Evolutionary conservation across 2,888 invertebrate species (phyloP), one percentile per base, ranked within the genome.

Genomic region (Morpho achilles): DNA sequence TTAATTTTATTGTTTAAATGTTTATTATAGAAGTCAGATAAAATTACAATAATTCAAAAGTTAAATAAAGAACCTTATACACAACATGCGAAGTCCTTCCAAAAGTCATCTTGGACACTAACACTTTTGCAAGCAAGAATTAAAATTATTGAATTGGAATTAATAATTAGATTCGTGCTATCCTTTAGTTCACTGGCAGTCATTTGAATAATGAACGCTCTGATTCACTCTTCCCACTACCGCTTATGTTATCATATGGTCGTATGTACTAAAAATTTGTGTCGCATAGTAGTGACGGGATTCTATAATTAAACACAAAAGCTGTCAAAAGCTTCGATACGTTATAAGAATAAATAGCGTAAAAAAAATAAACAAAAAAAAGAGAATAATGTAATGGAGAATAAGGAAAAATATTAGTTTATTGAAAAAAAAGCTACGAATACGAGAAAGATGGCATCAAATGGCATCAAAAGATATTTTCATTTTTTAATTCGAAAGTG

Each of bases 61-160:
- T n/a, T 22, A 51, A 43, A 54, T 22, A 9, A 41, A 5, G 8
- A 49, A 66, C 66, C 66, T 64, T 66, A 45, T 64, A 61, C 10
- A 66, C 54, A 40, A 57, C 54, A 22, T 84, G 82, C 0, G 83
- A 81, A 61, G 69, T 74, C 63, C 70, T 79, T 56, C 75, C 80
- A 62, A 69, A 77, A n/a, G 77, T 81, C 86, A 84, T 84, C 56
- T 10, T 64, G 44, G n/a, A 8, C 9, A 48, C 47, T 48, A 40
- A 47, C 22, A 59, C 50, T 50, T 47, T 39, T 58, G 9, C 8
- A 42, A 49, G 45, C 8, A 39, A 23, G 43, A 10, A 45, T 45
- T 39, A 47, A 40, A 40, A 44, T 9, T 40, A 9, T 45, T 49
- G 41, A 41, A 10, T 42, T 22, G 51, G 40, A 51, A 42, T 7